Conservation (phyloP, 2,113 vertebrate species). For the Diadophis punctatus region DNA sequence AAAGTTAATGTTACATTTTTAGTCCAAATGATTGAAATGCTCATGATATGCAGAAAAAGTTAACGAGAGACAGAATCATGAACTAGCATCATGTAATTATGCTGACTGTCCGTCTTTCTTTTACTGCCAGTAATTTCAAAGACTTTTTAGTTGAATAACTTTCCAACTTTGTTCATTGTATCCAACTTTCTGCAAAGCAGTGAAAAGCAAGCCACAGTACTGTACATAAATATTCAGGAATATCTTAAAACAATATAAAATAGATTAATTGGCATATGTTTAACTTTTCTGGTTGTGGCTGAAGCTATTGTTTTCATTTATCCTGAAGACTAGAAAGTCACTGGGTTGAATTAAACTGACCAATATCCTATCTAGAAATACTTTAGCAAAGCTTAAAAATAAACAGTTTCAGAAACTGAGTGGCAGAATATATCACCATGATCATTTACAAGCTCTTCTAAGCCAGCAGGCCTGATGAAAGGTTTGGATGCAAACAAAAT, state of each 20-base stretch:
- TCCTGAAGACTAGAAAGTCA: neutral
- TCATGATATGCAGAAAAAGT: neutral
- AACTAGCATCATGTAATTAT: neutral
- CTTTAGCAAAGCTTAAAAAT: neutral
- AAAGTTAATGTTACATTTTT: slow-evolving; percentile 14
- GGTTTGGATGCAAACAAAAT: neutral
- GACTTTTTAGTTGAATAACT: neutral
- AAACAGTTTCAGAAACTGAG: neutral
- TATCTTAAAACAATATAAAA: neutral
- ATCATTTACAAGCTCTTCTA: neutral
- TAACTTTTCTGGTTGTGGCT: neutral
- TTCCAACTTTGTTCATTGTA: neutral
- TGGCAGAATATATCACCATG: slow-evolving; percentile 1
- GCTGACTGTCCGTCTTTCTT: neutral
- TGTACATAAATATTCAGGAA: slow-evolving; percentile 10
- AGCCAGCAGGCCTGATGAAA: neutral
- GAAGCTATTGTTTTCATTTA: neutral
- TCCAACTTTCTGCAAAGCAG: neutral
- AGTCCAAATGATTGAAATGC: slow-evolving; percentile 24
- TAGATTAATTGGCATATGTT: neutral
- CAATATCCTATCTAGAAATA: neutral
- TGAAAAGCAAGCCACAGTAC: neutral
- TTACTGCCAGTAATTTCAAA: neutral
- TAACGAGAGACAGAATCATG: neutral
- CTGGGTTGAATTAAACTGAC: neutral